Evolutionary conservation across 2,888 invertebrate genomes (phyloP).

Genomic region (Folsomia manolachei): DNA sequence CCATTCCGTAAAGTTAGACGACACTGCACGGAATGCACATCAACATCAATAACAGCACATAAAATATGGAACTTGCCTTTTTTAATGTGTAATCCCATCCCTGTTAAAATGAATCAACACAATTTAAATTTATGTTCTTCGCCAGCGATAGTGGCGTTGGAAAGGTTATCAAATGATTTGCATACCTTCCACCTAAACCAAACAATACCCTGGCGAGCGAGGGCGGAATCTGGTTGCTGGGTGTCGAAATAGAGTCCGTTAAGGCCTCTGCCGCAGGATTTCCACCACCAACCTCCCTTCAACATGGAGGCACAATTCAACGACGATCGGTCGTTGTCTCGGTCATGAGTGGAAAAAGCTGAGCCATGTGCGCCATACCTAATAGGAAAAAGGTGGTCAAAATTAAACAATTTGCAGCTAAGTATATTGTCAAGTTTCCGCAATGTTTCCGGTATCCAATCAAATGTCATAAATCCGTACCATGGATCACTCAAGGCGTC

Average conservation of each 20-base stretch:
- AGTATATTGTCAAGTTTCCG: too few relatives aligned
- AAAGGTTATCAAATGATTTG: background rate
- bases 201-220: conserved; percentile 68
- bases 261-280: conserved; percentile 83
- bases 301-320: conserved; percentile 89
- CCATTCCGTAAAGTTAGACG: too few relatives aligned
- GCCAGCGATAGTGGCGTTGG: background rate
- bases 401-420: too few relatives aligned
- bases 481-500: conserved; percentile 89
- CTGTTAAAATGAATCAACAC: conserved; percentile 26
- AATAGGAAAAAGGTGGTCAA: too few relatives aligned
- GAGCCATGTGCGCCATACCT: conserved; percentile 87
- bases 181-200: conserved; percentile 84
- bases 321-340: conserved; percentile 86
- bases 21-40: too few relatives aligned
- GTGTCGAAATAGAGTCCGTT: conserved; percentile 86
- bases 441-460: background rate
- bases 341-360: conserved; percentile 88
- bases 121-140: background rate
- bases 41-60: too few relatives aligned
- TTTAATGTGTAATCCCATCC: conserved; percentile 92
- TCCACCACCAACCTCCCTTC: conserved; percentile 96
- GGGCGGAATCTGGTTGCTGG: conserved; percentile 50
- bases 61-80: too few relatives aligned
- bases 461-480: conserved; percentile 53